Conservation (phyloP, 2,113 vertebrate species). For the Perca flavescens region DNA sequence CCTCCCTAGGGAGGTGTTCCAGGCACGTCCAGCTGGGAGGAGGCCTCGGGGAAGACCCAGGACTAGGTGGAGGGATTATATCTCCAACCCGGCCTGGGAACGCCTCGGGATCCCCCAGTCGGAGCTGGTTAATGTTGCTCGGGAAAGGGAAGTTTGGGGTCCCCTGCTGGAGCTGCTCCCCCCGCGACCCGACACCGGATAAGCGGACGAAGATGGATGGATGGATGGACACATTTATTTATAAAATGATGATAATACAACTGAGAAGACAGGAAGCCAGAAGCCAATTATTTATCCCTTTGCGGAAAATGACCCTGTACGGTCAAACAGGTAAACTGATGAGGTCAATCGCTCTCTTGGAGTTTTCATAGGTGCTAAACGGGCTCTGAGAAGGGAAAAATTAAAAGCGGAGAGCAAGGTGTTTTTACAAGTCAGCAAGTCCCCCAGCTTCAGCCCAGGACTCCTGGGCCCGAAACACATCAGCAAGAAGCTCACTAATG, state of each 20-base stretch:
- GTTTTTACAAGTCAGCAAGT: conserved; percentile 80
- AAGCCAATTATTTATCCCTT: conserved; percentile 64
- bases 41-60: too few species aligned
- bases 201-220: too few species aligned
- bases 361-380: conserved; percentile 62
- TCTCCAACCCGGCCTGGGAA: too few species aligned
- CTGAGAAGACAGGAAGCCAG: conserved; percentile 33
- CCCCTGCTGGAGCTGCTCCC: too few species aligned
- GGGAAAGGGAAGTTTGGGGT: too few species aligned
- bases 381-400: conserved; percentile 36
- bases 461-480: conserved; percentile 56
- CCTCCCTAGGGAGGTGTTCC: too few species aligned
- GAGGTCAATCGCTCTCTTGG: conserved; percentile 63
- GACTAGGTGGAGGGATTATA: too few species aligned
- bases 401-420: conserved; percentile 48
- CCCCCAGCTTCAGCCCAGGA: conserved; percentile 59
- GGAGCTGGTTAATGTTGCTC: too few species aligned
- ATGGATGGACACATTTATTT: conserved; percentile 63
- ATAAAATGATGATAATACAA: conserved; percentile 63
- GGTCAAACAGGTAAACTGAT: conserved; percentile 59
- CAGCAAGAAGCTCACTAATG: conserved; percentile 78
- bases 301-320: conserved; percentile 35
- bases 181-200: too few species aligned
- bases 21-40: too few species aligned
- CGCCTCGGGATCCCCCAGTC: too few species aligned